phyloP scores from a whole-genome alignment of 92 coral and sea anemone genomes.

The Desmophyllum pertusum region DNA sequence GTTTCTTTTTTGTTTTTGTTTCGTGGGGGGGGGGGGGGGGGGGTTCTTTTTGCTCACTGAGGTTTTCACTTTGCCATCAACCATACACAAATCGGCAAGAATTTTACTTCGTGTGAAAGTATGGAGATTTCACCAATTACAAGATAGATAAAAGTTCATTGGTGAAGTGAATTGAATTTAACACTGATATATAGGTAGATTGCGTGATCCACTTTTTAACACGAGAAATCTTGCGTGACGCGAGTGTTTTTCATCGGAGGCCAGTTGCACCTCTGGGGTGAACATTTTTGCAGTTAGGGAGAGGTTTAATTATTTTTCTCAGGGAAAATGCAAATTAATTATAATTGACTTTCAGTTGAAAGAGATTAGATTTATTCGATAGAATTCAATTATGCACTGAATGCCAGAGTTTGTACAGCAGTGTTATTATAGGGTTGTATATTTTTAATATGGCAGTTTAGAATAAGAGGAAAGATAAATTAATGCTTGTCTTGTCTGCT shows the following conservation, averaged over 20 bases:
- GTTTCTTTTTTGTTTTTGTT: too few relatives aligned
- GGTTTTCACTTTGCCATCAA: neutral
- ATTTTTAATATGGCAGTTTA: constrained; percentile 12
- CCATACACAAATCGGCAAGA: neutral
- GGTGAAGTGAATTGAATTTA: too few relatives aligned
- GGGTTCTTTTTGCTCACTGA: too few relatives aligned
- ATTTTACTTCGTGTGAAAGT: neutral
- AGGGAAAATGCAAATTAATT: neutral
- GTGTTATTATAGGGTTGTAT: neutral
- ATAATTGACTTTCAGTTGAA: neutral
- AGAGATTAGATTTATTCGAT: neutral
- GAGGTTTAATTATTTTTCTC: constrained; percentile 2
- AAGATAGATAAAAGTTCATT: neutral
- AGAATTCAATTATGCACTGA: neutral
- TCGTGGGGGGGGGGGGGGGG: too few relatives aligned
- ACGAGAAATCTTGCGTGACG: neutral
- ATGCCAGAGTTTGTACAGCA: neutral
- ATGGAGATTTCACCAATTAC: neutral
- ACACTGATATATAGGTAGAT: neutral
- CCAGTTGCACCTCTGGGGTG: neutral
- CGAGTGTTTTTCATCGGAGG: neutral
- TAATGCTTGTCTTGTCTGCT: too few relatives aligned
- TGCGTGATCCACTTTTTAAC: neutral
- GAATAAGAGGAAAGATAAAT: neutral
- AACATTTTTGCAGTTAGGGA: neutral